Conservation (phyloP, 1,140 invertebrate genomes). For the Rhyzopertha dominica region DNA sequence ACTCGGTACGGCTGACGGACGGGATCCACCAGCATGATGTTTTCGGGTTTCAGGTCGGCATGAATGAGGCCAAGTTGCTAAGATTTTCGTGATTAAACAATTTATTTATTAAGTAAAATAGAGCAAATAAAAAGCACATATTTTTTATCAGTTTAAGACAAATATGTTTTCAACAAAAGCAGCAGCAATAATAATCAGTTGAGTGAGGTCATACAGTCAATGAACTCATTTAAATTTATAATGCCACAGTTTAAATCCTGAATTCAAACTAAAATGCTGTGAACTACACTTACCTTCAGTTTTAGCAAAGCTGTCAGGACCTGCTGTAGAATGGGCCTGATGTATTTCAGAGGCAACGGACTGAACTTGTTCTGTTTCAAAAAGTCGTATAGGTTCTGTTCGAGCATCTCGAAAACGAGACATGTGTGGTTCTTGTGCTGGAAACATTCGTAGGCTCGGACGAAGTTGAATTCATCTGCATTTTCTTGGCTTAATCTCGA, state of each 20-base stretch:
- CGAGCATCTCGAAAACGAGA: constrained; percentile 99
- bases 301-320: constrained; percentile 97
- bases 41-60: constrained; percentile 99
- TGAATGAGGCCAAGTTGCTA: constrained; percentile 98
- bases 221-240: too few relatives aligned
- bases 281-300: constrained; percentile 70
- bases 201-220: too few relatives aligned
- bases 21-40: constrained; percentile 99
- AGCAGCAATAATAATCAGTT: too few relatives aligned
- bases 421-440: constrained; percentile 99
- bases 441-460: constrained; percentile 98
- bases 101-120: too few relatives aligned
- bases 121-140: too few relatives aligned
- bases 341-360: constrained; percentile 95
- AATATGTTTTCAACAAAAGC: too few relatives aligned
- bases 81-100: too few relatives aligned
- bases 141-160: too few relatives aligned
- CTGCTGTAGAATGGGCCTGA: constrained; percentile 97
- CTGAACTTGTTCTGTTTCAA: constrained; percentile 99
- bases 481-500: constrained; percentile 97
- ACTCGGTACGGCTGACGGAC: constrained; percentile 93
- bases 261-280: too few relatives aligned
- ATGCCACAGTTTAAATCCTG: too few relatives aligned
- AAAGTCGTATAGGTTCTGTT: constrained; percentile 99
- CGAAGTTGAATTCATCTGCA: constrained; percentile 99